Conservation (phyloP, 2,113 vertebrate species). For the Cettia cetti region DNA sequence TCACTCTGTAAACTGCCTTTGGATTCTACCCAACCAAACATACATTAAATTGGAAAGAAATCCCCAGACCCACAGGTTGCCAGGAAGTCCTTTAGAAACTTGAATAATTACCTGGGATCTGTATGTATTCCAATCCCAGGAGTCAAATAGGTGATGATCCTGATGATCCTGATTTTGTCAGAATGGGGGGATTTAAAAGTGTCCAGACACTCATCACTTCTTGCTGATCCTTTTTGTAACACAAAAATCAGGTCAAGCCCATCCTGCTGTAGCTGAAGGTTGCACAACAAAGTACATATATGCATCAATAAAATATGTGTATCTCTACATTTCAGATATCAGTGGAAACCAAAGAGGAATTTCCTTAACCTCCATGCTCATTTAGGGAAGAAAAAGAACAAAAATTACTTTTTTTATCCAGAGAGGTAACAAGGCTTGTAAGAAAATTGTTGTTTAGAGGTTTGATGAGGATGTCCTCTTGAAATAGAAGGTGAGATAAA, state of each 20-base stretch:
- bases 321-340: background rate
- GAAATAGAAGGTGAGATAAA: background rate
- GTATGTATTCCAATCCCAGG: background rate
- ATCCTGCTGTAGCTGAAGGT: background rate
- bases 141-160: background rate
- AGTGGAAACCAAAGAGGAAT: background rate
- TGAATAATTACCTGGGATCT: background rate
- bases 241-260: background rate
- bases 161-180: background rate
- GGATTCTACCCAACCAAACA: background rate
- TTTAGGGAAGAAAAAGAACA: background rate
- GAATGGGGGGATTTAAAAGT: background rate
- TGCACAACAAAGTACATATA: background rate
- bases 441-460: background rate
- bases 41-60: background rate
- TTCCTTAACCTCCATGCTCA: background rate
- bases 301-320: background rate
- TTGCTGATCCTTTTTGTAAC: accelerated
- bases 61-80: background rate
- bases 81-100: background rate
- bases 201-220: background rate
- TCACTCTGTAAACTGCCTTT: conserved; percentile 2
- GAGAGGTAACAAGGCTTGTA: accelerated
- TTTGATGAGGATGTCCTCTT: background rate
- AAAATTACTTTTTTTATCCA: background rate